These are phyloP conservation scores for Drosophila ambigua DNA, from an alignment of 1,140 invertebrate species.

Conservation along the genomic window DNA sequence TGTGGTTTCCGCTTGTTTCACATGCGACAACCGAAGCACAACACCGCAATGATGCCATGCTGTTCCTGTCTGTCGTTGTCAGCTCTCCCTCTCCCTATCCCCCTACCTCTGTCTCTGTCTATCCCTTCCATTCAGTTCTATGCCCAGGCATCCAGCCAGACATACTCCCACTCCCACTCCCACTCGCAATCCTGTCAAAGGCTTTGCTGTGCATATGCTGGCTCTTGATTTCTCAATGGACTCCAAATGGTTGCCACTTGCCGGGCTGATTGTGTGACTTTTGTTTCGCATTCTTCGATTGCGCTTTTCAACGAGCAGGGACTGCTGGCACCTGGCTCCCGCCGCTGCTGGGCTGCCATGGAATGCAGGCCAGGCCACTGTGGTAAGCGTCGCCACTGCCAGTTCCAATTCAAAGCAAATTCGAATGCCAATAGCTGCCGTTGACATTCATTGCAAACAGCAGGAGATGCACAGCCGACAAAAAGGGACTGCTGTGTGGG, in stretches of 20 bases:
- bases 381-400: no score
- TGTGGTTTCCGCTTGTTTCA: constrained; percentile 56
- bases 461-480: no score
- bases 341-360: no score
- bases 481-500: no score
- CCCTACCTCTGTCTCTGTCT: not conserved
- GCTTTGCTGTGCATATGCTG: constrained; percentile 1
- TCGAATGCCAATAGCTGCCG: no score
- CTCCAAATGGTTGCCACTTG: constrained; percentile 23
- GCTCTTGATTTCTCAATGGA: constrained; percentile 50
- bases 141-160: no score
- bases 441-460: no score
- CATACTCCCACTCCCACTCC: no score
- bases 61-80: constrained; percentile 16
- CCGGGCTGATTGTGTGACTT: constrained; percentile 25
- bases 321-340: no score
- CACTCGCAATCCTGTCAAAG: not conserved
- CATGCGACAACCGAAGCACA: constrained; percentile 29
- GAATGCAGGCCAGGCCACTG: no score
- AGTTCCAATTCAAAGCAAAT: no score
- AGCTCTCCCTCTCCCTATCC: not conserved
- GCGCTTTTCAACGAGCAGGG: not conserved
- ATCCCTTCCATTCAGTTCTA: no score
- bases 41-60: constrained; percentile 23
- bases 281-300: constrained; percentile 14